These are phyloP conservation scores for Agonopterix heracliana DNA, from an alignment of 2,888 invertebrate genomes.

Conservation along the genomic window DNA sequence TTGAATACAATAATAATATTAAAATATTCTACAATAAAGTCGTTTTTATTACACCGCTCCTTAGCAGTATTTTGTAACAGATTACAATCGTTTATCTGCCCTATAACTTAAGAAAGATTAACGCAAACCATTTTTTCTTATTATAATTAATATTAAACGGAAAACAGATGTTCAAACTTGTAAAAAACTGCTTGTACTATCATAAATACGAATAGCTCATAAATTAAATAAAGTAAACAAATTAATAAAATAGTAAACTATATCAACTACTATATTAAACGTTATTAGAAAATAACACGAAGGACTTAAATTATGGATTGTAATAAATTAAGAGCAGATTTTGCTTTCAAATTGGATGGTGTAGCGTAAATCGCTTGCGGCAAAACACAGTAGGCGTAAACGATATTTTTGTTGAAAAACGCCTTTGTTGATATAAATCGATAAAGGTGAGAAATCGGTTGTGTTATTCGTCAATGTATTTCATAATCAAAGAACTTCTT, in stretches of 20 bases:
- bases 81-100: neutral
- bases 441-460: slow-evolving; percentile 3
- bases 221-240: slow-evolving; percentile 2
- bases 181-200: neutral
- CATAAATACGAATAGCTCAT: neutral
- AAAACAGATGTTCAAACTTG: slow-evolving; percentile 5
- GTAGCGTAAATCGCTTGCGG: slow-evolving; percentile 2
- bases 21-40: slow-evolving; percentile 11
- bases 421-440: slow-evolving; percentile 17
- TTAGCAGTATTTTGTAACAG: neutral
- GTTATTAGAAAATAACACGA: neutral
- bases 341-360: slow-evolving; percentile 3
- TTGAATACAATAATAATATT: slow-evolving; percentile 12
- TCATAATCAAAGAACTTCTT: slow-evolving; percentile 1
- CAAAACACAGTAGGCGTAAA: slow-evolving; percentile 12
- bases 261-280: neutral
- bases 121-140: too few relatives aligned
- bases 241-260: neutral
- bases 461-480: neutral
- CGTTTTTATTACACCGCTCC: slow-evolving; percentile 4
- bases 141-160: neutral
- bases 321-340: neutral
- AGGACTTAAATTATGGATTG: too few relatives aligned
- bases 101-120: too few relatives aligned
- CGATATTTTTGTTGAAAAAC: slow-evolving; percentile 9